Base-by-base conservation (phyloP, 2,797 vertebrate species). In the Botia kubotai region DNA sequence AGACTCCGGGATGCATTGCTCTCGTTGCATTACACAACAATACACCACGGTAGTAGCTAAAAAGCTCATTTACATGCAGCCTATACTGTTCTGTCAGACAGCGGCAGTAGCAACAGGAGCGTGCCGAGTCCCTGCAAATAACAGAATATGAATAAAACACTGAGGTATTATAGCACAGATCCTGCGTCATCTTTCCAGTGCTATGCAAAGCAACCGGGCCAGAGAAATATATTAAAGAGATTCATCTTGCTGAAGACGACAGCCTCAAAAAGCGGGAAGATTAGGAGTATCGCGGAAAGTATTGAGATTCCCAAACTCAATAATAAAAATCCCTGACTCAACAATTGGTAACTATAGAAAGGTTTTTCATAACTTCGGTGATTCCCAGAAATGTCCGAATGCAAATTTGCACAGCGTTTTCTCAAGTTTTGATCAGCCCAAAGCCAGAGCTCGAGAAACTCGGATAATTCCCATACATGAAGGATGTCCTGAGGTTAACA, bases 201-300 rank as follows among this genome's bases (percentile, higher is more conserved):
- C 66, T 70, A 65, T 75, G 67, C 67, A 70, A 80, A 65, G 73
- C 77, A 83, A 65, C 67, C 33, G 0, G 60, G 80, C 66, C 39
- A 26, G 48, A 82, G 50, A 77, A 83, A 73, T 67, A 83, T 80
- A 83, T 83, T 83, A 76, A 83, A 83, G 73, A 76, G 67, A 83
- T 83, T 76, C 74, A 83, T 80, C 82, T 76, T 80, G 58, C 53
- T 83, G 69, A 48, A 80, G 62, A 80, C 12, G 62, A 75, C 77
- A 63, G 50, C 33, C 71, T 70, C 33, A 33, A 52, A 74, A 73
- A 21, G 66, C 26, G 50, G 48, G 58, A 72, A 21, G 48, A 39
- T 72, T 39, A 72, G 77, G 62, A 80, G 21, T n/a, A 46, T 66
- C 52, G 68, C 71, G 10, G 23, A 73, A 63, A 67, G 74, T 80